Percentiles rank a stretch among this genome's conserved stretches.
These are phyloP conservation scores for Glossophaga mutica DNA, from an alignment of 2,797 vertebrate genomes.

Conservation along the genomic window DNA sequence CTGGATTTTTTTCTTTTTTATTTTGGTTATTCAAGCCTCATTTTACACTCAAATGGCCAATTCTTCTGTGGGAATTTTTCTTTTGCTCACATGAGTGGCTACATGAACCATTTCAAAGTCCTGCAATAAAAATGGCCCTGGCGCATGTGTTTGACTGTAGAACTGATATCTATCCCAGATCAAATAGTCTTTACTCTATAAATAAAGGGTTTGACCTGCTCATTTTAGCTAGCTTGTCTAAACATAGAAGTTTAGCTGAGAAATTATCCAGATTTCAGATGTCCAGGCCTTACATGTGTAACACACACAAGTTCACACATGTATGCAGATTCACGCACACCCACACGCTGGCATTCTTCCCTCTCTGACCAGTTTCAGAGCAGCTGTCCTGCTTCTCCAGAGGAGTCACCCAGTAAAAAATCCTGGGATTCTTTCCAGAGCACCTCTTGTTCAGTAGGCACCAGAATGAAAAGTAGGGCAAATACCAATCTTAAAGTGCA, in stretches of 20 bases:
- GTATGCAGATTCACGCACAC: neutral
- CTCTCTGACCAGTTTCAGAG: neutral
- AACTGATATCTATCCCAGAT: conserved; percentile 63
- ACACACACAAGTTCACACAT: neutral
- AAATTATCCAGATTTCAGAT: conserved; percentile 63
- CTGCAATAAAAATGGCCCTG: conserved; percentile 67
- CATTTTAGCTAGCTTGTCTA: conserved; percentile 68
- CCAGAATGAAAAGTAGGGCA: conserved; percentile 39
- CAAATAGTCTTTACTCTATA: conserved; percentile 71
- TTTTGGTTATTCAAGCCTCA: neutral
- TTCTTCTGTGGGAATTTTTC: conserved; percentile 57
- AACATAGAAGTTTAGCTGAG: conserved; percentile 68
- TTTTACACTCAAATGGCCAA: neutral
- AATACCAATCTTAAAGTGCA: neutral
- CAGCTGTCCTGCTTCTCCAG: neutral
- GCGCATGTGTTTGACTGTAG: conserved; percentile 35
- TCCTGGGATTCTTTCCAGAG: neutral
- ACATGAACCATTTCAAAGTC: conserved; percentile 62
- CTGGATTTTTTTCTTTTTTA: neutral
- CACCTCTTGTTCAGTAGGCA: conserved; percentile 45
- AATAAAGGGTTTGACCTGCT: conserved; percentile 72
- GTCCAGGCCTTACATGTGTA: neutral
- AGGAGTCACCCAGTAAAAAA: neutral
- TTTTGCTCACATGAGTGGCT: neutral
- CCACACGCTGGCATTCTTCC: neutral